Base-by-base conservation (phyloP, 30 jellyfish, hydroid and myxozoan genomes). In the Hydra vulgaris region DNA sequence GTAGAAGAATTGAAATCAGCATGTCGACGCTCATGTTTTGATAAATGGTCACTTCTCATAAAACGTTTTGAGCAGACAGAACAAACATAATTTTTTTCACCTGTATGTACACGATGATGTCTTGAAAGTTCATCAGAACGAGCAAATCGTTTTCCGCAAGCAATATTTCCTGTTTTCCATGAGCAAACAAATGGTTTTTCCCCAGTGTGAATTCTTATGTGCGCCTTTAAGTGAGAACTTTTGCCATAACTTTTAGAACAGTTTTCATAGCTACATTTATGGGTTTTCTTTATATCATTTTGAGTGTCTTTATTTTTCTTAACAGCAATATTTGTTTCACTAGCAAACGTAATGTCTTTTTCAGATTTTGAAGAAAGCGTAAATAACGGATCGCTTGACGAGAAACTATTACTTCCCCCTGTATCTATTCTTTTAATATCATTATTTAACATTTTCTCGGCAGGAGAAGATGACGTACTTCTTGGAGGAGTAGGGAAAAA, bases 51-150 rank as follows among this genome's bases (percentile, higher is more conserved):
- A 40, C 99, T 94, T 54, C 99, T 80, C 99, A 94, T 94, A 87
- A 94, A 94, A 53, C 96, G 83, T 61, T 94, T 94, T 25, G 95
- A 94, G 70, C 99, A 94, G 18, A 94, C 96, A 1, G 99, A 96
- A 70, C 99, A 94, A 21, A 88, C 99, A 73, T 94, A 94, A 74
- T 80, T 83, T 73, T 94, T 94, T 76, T 94, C 99, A 25, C 99
- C 99, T 0, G 99, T 94, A 66, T 94, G 99, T 7, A 95, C 95
- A 81, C 99, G 90, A 77, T 79, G 81, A 70, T 94, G 99, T 56
- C 99, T 92, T 22, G 99, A 96, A 71, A 94, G 95, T 81, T 94
- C 99, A 78, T 94, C 99, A 16, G 99, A 94, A 23, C 99, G 90
- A 75, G 99, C 99, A 73, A 94, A 94, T 27, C 95, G 82, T 85